Evolutionary conservation across 2,888 invertebrate species (phyloP), one percentile per base, ranked within the genome.

Genomic region (Amiota mariae): DNA sequence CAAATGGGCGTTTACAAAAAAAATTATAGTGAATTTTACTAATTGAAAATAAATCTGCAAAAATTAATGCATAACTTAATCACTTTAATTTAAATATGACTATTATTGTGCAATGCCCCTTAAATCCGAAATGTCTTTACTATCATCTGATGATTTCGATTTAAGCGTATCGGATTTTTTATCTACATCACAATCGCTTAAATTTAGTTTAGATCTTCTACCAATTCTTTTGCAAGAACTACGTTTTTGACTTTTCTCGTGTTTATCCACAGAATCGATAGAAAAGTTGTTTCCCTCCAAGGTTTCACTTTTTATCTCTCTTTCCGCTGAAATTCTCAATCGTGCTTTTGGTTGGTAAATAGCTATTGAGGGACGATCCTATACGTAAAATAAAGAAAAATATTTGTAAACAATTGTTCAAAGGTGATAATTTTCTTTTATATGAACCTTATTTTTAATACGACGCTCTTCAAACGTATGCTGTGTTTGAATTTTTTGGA

Each of bases 301-400:
- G 54, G 49, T 10, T 48, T 11, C 10, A 46, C 56, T 77, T 80
- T 0, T 67, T 66, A 8, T 71, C 59, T 47, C 12, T 12, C 20
- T 71, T 76, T 11, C 88, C 87, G 88, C 89, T 0, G 87, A 82
- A 3, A 79, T 75, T 49, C 82, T 85, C 1, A 82, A 61, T 49
- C 89, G 82, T 2, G 85, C 81, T 77, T 89, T 96, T 0, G 97
- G 97, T 80, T 97, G 94, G 89, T 97, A 97, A 80, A 97, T 95
- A 76, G 95, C 95, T 87, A 97, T 93, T 61, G 96, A 95, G 36
- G 97, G 97, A 59, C 97, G 94, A 90, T 97, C 97, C 94, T 95
- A 82, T 20, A 72, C 12, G 47, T 10, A 70, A 67, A 49, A 15
- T 66, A 57, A 63, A 61, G 6, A 24, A 71, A 71, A 68, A 63